phyloP scores from a whole-genome alignment of 2,797 vertebrate species.

The Gymnoscopelus microlampas region DNA sequence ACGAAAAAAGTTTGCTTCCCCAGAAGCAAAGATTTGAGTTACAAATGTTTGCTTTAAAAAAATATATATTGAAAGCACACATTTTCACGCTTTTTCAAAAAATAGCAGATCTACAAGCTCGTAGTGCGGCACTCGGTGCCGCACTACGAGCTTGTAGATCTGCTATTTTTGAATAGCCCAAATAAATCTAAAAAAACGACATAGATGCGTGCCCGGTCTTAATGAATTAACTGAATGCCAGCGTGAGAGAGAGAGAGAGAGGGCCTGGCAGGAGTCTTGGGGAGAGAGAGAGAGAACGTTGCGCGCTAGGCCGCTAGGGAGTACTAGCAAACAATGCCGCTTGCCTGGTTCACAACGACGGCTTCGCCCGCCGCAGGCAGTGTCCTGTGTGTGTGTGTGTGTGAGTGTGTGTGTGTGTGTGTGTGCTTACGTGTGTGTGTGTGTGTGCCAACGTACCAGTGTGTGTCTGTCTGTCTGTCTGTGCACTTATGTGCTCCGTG shows the following conservation, averaged over 20 bases:
- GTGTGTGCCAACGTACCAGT: not conserved
- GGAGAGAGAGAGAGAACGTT: not conserved
- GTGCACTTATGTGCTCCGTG: constrained; percentile 18
- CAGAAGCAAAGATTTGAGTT: no score
- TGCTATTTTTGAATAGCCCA: no score
- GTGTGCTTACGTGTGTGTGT: not conserved
- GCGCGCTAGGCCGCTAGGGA: not conserved
- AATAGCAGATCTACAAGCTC: no score
- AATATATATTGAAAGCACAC: no score
- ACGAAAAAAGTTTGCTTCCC: no score
- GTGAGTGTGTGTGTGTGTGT: constrained; percentile 3
- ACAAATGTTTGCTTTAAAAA: no score
- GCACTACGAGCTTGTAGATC: no score
- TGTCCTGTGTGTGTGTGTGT: constrained; percentile 1
- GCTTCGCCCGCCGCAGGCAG: not conserved
- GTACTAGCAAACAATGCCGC: not conserved
- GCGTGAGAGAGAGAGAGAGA: not conserved
- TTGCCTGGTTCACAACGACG: constrained; percentile 8
- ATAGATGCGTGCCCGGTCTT: no score
- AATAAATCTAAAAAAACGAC: no score
- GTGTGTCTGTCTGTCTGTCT: constrained; percentile 13
- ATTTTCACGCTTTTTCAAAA: no score
- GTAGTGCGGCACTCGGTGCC: no score
- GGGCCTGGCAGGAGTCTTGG: not conserved
- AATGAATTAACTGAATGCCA: not conserved